A percentile compares a stretch with the other conserved stretches of the same genome.
Conservation (phyloP, 1,140 invertebrate genomes). For the Leptonema lineaticorne region DNA sequence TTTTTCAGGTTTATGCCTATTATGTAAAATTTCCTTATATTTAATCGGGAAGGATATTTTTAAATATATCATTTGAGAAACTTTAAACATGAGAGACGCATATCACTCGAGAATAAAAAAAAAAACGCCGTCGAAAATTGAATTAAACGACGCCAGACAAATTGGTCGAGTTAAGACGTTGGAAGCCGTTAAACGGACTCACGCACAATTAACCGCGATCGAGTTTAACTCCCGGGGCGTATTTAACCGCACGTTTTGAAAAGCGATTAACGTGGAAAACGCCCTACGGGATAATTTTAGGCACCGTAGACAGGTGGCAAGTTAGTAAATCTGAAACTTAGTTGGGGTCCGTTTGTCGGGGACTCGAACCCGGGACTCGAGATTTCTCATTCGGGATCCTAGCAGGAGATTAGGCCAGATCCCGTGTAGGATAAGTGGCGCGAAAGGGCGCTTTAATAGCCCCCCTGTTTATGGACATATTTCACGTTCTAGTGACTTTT, state of each 20-base stretch:
- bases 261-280: no score
- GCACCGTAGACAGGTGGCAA: conserved; percentile 18
- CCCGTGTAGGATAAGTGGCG: conserved; percentile 32
- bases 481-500: conserved; percentile 23
- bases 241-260: neutral
- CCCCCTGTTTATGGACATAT: conserved; percentile 28
- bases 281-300: no score
- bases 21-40: no score
- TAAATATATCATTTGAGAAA: no score
- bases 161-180: no score
- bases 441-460: conserved; percentile 26
- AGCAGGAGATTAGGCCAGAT: conserved; percentile 38
- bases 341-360: conserved; percentile 7
- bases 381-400: conserved; percentile 36
- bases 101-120: neutral
- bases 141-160: neutral
- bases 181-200: neutral
- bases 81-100: no score
- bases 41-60: no score
- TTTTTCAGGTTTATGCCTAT: no score
- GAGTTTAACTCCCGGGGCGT: neutral
- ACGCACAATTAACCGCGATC: conserved; percentile 12
- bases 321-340: conserved; percentile 19
- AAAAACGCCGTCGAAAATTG: neutral
- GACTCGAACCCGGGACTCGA: conserved; percentile 20